Evolutionary conservation across 2,888 invertebrate genomes (phyloP), one percentile per base, ranked within the genome.

Genomic region (Gasteruption jaculator): DNA sequence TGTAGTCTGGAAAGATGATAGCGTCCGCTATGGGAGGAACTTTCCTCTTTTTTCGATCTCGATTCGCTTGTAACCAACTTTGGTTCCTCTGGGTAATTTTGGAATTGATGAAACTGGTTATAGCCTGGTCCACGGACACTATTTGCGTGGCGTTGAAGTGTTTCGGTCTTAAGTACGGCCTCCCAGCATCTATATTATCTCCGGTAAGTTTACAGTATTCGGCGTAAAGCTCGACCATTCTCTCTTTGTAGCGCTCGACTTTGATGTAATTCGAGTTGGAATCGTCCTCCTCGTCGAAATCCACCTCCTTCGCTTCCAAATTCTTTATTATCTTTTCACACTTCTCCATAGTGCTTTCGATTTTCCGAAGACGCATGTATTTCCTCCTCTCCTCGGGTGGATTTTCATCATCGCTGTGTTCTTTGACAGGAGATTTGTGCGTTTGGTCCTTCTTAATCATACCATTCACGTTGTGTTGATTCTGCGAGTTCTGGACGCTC

Each of bases 261-360:
- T 83, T 75, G 26, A 89, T 72, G 68, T 85, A 90, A 20, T 78
- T 73, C 3, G 88, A 87, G n/a, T n/a, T n/a, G n/a, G n/a, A n/a
- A 63, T 85, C 77, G 31, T 79, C 77, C 19, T 86, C 86, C 51
- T 85, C 83, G 57, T 84, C 81, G 63, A 84, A 82, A 49, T 87
- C 80, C 2, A 89, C 79, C 56, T 89, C 86, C 34, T 77, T 72
- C 35, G 76, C 76, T 57, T 86, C 86, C 4, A 87, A 65, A 48
- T 79, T 74, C 52, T 79, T 78, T 36, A 91, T 86, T 46, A 78
- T 79, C 55, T 77, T 75, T 37, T 81, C 76, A 14, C 88, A 73
- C 50, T 79, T 76, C 63, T 79, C 74, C 36, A 86, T 72, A 0
- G 79, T 76, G 45, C 76, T 77, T 57, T 80, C 79, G 4, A 82